Base-by-base conservation (phyloP, 2,113 vertebrate genomes). In the Zootoca vivipara region DNA sequence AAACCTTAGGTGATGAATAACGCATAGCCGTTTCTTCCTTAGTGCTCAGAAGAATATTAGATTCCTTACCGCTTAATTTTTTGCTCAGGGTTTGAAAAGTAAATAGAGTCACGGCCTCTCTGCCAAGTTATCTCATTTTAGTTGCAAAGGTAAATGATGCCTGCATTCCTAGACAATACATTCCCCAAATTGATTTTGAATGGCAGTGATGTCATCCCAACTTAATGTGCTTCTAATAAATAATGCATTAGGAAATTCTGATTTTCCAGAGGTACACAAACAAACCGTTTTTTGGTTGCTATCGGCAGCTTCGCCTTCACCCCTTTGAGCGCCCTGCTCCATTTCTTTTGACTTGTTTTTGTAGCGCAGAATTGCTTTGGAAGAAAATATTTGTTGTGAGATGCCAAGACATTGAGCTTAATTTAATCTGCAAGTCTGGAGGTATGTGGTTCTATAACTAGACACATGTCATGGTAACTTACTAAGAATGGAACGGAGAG, bases 161-260 rank as follows among this genome's bases (percentile, higher is more conserved):
- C 86, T 85, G 58, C 90, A 93, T 96, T 92, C 82, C 93, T 94
- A 94, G 89, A 95, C 92, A 96, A 93, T 92, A 87, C 87, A 95
- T 94, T 79, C 79, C 92, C 89, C 91, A 96, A 95, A 95, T 94
- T 95, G 89, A 91, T 94, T 93, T 91, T 88, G 72, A 94, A 89
- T 82, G 89, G 91, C 67, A 91, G 90, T 94, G 93, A 96, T 96
- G 94, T 95, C 93, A 95, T 89, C 89, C 90, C 78, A 78, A 72
- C 78, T 94, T 94, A 94, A 95, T 93, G 84, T 58, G 87, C 83
- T 93, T 75, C 83, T 93, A 88, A 95, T 96, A 95, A 96, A 95
- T 94, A 96, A 96, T 92, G 77, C 91, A 95, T 93, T 91, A 95
- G 85, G 74, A 94, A 95, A 93, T 85, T 58, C 40, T 18, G 87